These are phyloP conservation scores for Himalopsyche japonica DNA, from an alignment of 2,888 invertebrate genomes.

Conservation along the genomic window DNA sequence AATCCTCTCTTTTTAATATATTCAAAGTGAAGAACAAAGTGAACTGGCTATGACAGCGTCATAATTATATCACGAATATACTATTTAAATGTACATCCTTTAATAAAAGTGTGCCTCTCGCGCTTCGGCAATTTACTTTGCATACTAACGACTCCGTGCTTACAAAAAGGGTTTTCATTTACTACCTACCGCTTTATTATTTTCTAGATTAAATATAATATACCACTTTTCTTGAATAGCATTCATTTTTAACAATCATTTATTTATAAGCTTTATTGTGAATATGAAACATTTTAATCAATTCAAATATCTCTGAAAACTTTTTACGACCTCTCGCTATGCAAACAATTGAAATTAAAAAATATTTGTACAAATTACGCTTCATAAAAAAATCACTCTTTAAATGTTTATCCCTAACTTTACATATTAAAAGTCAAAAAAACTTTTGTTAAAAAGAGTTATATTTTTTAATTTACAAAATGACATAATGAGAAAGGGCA, in stretches of 20 bases:
- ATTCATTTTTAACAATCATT: background rate
- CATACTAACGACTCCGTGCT: background rate
- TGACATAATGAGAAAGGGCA: too few species aligned
- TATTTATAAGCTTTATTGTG: background rate
- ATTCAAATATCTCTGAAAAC: too few species aligned
- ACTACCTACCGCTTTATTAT: background rate
- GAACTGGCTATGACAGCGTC: background rate
- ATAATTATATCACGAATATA: background rate
- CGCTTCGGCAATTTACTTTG: background rate
- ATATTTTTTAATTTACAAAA: too few species aligned
- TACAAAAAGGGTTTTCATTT: background rate
- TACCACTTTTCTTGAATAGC: background rate
- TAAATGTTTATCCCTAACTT: too few species aligned
- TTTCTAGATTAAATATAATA: background rate
- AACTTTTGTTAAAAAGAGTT: too few species aligned
- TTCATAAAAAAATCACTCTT: too few species aligned
- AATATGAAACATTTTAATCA: too few species aligned
- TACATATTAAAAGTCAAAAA: too few species aligned
- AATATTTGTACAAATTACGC: too few species aligned
- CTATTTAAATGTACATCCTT: background rate
- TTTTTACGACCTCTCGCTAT: too few species aligned
- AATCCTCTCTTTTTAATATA: background rate
- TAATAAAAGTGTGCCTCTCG: constrained; percentile 2
- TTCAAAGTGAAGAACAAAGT: background rate
- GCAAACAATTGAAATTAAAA: too few species aligned